Conservation (phyloP, 2,888 invertebrate genomes). For the Spodoptera exigua region DNA sequence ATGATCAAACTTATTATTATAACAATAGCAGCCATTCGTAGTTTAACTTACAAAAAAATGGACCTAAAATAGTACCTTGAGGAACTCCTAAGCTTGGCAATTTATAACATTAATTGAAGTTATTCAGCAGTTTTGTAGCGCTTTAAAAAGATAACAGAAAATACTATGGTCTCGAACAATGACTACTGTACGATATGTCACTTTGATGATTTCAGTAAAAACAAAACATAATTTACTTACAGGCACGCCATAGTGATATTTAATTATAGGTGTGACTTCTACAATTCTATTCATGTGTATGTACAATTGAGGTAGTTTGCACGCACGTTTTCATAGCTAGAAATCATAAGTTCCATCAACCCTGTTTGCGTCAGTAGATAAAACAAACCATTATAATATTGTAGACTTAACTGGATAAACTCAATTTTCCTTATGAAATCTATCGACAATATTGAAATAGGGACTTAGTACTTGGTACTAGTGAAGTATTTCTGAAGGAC, state of each 20-base stretch:
- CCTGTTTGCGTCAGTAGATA: conserved; percentile 18
- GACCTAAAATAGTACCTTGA: conserved; percentile 18
- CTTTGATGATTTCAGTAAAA: no score
- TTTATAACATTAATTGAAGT: no score
- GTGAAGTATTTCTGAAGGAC: conserved; percentile 14
- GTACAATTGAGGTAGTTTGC: conserved; percentile 21
- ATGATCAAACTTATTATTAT: not conserved
- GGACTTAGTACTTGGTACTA: not conserved
- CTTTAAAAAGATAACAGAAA: no score
- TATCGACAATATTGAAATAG: conserved; percentile 13
- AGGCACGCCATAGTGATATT: not conserved
- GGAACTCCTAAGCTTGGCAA: not conserved
- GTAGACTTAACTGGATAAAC: conserved; percentile 33
- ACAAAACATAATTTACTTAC: no score
- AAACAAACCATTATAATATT: conserved; percentile 28
- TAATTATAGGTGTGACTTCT: conserved; percentile 7
- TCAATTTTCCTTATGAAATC: conserved; percentile 28
- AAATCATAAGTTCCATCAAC: conserved; percentile 24
- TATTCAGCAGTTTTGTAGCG: no score
- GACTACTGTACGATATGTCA: no score
- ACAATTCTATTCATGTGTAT: conserved; percentile 8
- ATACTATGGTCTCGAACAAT: no score
- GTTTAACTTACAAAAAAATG: not conserved
- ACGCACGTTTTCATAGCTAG: conserved; percentile 31
- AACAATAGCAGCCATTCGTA: not conserved